Base-by-base conservation (phyloP, 1,140 invertebrate genomes). In the Cheumatopsyche charites region DNA sequence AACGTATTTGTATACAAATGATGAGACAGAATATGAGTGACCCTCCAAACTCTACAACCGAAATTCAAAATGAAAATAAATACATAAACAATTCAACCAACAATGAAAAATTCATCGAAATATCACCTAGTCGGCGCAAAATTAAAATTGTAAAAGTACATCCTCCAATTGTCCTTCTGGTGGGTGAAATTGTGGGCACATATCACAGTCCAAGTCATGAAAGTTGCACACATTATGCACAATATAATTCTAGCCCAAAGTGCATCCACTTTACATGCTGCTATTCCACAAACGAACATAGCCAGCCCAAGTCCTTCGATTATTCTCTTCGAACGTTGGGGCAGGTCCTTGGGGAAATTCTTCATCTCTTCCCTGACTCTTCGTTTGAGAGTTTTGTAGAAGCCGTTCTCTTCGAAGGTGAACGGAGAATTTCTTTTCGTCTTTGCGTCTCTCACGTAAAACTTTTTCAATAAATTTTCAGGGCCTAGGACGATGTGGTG, bases 181-280 rank as follows among this genome's bases (percentile, higher is more conserved):
- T 96, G 94, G 61, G 94, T 90, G 78, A 92, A 96, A 80, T 95
- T 96, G 78, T 96, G 94, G 0, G 88, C 87, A 15, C 83, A 85
- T 23, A 90, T 84, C 12, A 83, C 80, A 0, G 87, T 82, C 78
- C 88, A 86, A 36, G 82, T 80, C 0, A 94, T 78, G 21, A 86
- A 79, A 1, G 88, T 21, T 61, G 68, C 69, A 9, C 63, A 21
- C 11, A 70, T 13, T 29, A 58, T 23, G 62, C 43, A 65, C 13
- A 62, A 65, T 0, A 23, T 15, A 2, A 61, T 21, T 41, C 58
- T 75, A 1, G n/a, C 21, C n/a, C 21, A 15, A 3, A 26, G n/a
- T 42, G 41, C 69, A 11, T 71, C n/a, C 11, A 23, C 45, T 11
- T 25, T 19, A 41, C 70, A 55, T 2, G 66, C 49, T 19, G 62